Percentiles rank a stretch among this genome's conserved stretches.
Evolutionary conservation across 2,888 invertebrate genomes (phyloP).

Genomic region (Steromphala cineraria): DNA sequence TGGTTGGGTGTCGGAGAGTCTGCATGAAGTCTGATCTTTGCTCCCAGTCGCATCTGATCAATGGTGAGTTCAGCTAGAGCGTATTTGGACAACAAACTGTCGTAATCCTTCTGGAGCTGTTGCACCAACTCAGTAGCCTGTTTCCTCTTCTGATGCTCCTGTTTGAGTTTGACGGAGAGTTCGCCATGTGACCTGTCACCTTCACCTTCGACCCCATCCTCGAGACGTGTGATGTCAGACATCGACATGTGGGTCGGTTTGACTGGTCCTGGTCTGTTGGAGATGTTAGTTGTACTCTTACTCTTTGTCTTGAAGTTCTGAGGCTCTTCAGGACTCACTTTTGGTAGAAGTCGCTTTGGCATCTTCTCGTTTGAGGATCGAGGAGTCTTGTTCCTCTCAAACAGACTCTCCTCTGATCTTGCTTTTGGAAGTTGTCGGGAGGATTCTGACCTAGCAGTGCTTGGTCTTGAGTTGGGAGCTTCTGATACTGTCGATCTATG

Average conservation of each 20-base stretch:
- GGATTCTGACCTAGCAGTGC: constrained; percentile 29
- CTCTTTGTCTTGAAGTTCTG: constrained; percentile 61
- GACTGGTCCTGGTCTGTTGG: constrained; percentile 50
- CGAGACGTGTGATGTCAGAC: constrained; percentile 47
- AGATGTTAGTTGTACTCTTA: constrained; percentile 60
- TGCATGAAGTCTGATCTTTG: constrained; percentile 68
- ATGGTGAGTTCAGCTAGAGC: constrained; percentile 75
- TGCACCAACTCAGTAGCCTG: constrained; percentile 69
- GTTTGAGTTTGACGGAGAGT: constrained; percentile 57
- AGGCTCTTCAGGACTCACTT: constrained; percentile 50
- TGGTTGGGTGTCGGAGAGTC: constrained; percentile 68
- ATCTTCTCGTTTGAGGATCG: constrained; percentile 41
- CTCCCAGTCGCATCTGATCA: constrained; percentile 73
- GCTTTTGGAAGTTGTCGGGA: constrained; percentile 49
- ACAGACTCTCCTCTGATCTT: constrained; percentile 63
- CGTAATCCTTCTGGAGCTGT: constrained; percentile 72
- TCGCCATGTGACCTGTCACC: constrained; percentile 56
- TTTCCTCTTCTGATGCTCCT: constrained; percentile 64
- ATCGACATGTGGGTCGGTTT: constrained; percentile 65
- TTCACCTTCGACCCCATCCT: background rate
- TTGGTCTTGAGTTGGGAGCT: constrained; percentile 15
- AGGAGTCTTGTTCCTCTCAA: constrained; percentile 39
- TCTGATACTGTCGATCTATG: constrained; percentile 31
- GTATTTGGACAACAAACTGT: constrained; percentile 72
- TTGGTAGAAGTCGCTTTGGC: constrained; percentile 60